A percentile compares a stretch with the other conserved stretches of the same genome.
phyloP scores from a whole-genome alignment of 2,888 invertebrate genomes.

The Temnothorax rugatulus region DNA sequence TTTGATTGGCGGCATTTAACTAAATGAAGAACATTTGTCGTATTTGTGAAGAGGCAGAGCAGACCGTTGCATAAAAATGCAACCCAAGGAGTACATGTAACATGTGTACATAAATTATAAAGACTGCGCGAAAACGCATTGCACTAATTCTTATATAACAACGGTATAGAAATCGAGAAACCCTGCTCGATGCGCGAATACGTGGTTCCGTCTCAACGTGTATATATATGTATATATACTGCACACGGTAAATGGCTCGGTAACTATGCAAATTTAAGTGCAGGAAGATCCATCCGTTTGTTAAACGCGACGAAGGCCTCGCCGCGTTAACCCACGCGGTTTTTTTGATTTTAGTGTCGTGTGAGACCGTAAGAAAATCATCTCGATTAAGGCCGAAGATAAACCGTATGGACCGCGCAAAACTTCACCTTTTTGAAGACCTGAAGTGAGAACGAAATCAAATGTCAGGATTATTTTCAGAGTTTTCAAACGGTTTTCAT shows the following conservation, averaged over 20 bases:
- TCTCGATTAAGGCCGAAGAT: not conserved
- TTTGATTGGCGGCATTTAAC: not conserved
- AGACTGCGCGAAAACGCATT: conserved; percentile 53
- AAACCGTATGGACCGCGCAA: not conserved
- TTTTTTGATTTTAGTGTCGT: conserved; percentile 57
- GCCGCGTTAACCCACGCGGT: conserved; percentile 59
- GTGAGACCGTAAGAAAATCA: not conserved
- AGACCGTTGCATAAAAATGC: not conserved
- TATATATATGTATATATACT: not conserved
- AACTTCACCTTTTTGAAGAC: not conserved
- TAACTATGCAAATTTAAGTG: conserved; percentile 83
- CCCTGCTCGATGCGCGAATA: conserved; percentile 65
- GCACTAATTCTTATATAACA: conserved; percentile 78
- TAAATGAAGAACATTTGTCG: not conserved
- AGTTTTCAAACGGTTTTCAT: not conserved
- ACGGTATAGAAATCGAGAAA: conserved; percentile 74
- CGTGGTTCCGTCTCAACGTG: conserved; percentile 64
- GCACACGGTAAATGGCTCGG: conserved; percentile 74
- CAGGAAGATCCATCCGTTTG: conserved; percentile 83
- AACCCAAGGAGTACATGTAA: not conserved
- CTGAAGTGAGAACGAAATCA: not conserved
- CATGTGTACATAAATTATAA: conserved; percentile 40
- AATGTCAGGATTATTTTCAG: not conserved
- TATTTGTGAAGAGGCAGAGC: not conserved
- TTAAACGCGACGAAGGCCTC: conserved; percentile 78